Percentiles rank a stretch among this genome's conserved stretches.
phyloP scores from a whole-genome alignment of 2,888 invertebrate genomes.

The Eupithecia vulgata region DNA sequence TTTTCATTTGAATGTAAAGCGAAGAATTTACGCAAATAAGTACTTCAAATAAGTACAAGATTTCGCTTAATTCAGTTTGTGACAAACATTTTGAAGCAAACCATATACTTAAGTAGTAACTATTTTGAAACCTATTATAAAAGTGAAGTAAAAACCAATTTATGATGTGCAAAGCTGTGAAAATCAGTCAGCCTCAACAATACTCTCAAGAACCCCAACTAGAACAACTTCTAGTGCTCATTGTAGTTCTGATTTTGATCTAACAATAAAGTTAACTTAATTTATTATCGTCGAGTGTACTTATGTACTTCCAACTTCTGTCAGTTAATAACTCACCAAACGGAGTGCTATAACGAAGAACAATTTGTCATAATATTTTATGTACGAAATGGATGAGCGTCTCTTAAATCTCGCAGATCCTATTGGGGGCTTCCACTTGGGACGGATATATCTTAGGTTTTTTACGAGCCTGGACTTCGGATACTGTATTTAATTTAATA shows the following conservation, averaged over 20 bases:
- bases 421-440: conserved; percentile 49
- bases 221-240: not conserved
- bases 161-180: too few species aligned
- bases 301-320: conserved; percentile 40
- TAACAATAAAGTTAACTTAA: conserved; percentile 21
- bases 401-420: conserved; percentile 54
- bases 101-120: not conserved
- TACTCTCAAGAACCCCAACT: not conserved
- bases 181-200: too few species aligned
- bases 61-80: not conserved
- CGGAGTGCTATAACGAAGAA: conserved; percentile 36
- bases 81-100: not conserved
- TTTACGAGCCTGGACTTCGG: conserved; percentile 54
- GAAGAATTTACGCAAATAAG: not conserved
- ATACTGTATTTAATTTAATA: conserved; percentile 19
- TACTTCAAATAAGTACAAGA: not conserved
- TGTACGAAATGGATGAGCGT: conserved; percentile 46
- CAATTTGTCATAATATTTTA: conserved; percentile 55
- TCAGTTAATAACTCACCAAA: conserved; percentile 43
- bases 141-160: too few species aligned
- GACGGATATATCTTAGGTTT: conserved; percentile 56
- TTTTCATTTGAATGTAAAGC: not conserved
- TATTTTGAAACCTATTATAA: too few species aligned
- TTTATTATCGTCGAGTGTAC: conserved; percentile 42
- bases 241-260: not conserved